Percentiles rank a stretch among this genome's conserved stretches.
These are phyloP conservation scores for Nasonia oneida DNA, from an alignment of 2,888 invertebrate species.

Conservation along the genomic window DNA sequence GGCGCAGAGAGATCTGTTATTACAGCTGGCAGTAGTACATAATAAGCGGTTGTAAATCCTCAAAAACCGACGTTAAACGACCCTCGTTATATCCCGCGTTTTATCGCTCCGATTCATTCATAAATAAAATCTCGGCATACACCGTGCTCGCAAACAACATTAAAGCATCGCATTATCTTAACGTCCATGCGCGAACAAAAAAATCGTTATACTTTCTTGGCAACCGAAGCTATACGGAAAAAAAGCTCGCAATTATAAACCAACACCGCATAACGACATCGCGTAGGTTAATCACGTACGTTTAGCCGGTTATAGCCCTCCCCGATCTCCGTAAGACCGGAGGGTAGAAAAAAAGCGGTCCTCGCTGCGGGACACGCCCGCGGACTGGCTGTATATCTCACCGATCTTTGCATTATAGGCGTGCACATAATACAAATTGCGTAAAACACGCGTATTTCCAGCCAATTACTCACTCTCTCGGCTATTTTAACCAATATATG, in stretches of 20 bases:
- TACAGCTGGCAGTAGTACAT: not conserved
- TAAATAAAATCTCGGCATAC: not conserved
- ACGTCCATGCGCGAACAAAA: too few relatives aligned
- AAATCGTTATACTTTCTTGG: too few relatives aligned
- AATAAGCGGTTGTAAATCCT: constrained; percentile 1
- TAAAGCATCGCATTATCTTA: not conserved
- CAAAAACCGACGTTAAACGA: constrained; percentile 7
- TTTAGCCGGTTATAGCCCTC: not conserved
- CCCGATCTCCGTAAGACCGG: not conserved
- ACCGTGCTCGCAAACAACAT: not conserved
- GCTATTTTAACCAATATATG: not conserved
- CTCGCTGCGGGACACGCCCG: not conserved
- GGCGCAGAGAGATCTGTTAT: not conserved
- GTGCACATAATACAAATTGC: not conserved
- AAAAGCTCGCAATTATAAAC: not conserved
- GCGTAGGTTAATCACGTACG: too few relatives aligned
- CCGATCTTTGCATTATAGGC: too few relatives aligned
- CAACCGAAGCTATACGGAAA: too few relatives aligned
- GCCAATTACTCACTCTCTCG: not conserved
- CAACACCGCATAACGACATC: not conserved
- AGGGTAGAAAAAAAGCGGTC: not conserved
- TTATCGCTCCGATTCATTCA: not conserved
- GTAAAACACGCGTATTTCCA: not conserved
- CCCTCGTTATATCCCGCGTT: not conserved
- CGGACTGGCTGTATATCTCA: too few relatives aligned